Base-by-base conservation (phyloP, 1,140 invertebrate genomes). In the Caenorhabditis tropicalis region DNA sequence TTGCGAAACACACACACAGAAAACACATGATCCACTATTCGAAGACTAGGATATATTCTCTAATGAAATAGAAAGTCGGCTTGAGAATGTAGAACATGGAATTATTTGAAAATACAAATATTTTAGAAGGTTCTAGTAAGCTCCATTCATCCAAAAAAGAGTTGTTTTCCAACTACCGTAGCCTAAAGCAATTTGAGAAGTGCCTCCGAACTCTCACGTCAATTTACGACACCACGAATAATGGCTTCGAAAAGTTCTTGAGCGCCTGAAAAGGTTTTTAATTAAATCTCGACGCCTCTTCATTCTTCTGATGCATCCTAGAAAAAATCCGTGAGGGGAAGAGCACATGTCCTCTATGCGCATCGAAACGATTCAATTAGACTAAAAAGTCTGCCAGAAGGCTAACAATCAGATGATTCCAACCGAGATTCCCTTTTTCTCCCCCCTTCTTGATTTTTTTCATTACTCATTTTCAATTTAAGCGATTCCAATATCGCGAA, bases 301-400 rank as follows among this genome's bases (percentile, higher is more conserved):
- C n/a, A 36, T 74, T 46, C 29, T 74, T 31, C 29, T 74, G 36
- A 43, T 74, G 36, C 65, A 46, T 43, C 36, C 21, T 43, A n/a
- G 36, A 74, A 74, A 74, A 74, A 36, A 74, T 74, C 36, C 65
- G 36, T 74, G 65, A 74, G 36, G n/a, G 33, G 36, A 65, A 65
- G 31, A 74, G 65, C 65, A 29, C 36, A 74, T 74, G 65, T 24
- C 65, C 36, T 74, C 6, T 9, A 12, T 43, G 21, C 21, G 33
- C 58, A 15, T 33, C 9, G 36, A 46, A 74, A 46, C 36, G 65
- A 74, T 74, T 24, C 36, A 74, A 74, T 74, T 74, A 74, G 36
- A n/a, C n/a, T 43, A 46, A 27, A 46, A 46, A n/a, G 65, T 24
- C 58, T 65, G 58, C 53, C 48, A 56, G 15, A 56, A 24, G 21